Conservation (phyloP, 1,140 invertebrate genomes). For the Oryzaephilus surinamensis region DNA sequence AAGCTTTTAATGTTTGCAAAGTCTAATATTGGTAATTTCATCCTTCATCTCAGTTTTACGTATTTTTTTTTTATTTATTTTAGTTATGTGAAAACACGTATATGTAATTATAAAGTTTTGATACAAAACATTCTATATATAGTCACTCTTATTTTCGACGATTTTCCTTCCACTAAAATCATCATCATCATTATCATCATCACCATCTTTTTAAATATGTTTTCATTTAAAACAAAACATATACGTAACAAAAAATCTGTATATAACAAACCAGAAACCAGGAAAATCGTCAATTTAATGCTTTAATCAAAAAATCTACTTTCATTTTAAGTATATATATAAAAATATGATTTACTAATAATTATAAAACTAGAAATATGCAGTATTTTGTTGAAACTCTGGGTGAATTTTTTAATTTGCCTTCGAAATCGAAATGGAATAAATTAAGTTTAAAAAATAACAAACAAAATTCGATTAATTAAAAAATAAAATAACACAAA, state of each 20-base stretch:
- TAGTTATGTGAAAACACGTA: not conserved
- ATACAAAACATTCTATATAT: slow-evolving; percentile 21
- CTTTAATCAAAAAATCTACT: not conserved
- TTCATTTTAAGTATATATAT: no score
- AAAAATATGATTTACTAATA: no score
- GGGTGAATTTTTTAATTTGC: not conserved
- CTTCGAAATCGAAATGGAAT: slow-evolving; percentile 1
- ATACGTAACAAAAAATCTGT: not conserved
- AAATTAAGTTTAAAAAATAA: slow-evolving; percentile 7
- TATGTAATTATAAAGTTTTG: slow-evolving; percentile 16
- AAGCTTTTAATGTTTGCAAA: slow-evolving; percentile 13
- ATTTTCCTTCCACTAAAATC: not conserved
- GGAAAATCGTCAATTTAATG: not conserved
- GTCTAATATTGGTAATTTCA: slow-evolving; percentile 10
- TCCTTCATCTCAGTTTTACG: slow-evolving; percentile 3
- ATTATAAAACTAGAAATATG: no score
- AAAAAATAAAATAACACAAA: slow-evolving; percentile 3
- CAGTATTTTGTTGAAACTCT: not conserved
- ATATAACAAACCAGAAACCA: not conserved
- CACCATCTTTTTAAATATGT: no score
- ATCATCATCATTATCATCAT: not conserved
- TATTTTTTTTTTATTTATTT: not conserved
- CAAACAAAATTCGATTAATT: slow-evolving; percentile 3
- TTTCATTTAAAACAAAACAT: not conserved
- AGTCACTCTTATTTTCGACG: slow-evolving; percentile 4